Evolutionary conservation across 2,888 invertebrate genomes (phyloP), one percentile per base, ranked within the genome.

Genomic region (Drosophila pegasa): DNA sequence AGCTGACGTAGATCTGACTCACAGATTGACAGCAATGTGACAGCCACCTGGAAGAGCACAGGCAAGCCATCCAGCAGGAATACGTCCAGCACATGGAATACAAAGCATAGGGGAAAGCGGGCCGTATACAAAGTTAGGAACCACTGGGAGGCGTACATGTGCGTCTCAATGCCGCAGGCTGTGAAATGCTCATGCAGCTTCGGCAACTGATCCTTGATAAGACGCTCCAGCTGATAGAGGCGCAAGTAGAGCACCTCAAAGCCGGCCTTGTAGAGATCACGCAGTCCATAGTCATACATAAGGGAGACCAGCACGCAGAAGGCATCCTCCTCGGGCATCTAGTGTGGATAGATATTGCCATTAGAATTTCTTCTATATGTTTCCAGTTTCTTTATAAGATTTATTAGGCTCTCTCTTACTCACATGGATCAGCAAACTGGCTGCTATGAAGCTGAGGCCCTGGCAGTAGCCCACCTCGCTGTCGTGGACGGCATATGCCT

Each of bases 261-360:
- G 50, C 98, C 98, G 80, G 98, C 97, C 91, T 98, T 98, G 93
- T 99, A 99, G 48, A 99, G 94, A 92, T 99, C 98, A 35, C 99
- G 94, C 59, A 99, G 93, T 0, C 97, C 96, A 90, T 99, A 99
- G 63, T 98, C 97, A 92, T 97, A 99, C 99, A 99, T 99, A 22
- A 99, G 94, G 79, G 97, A 97, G 2, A 99, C 98, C 58, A 99
- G 93, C 16, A 99, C 96, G 91, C 98, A 98, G 92, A 99, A 99
- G 0, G 99, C 98, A 93, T 99, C 98, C 92, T 99, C 99, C 93
- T 99, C 99, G 0, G 99, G 99, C 99, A 99, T 99, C 98, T 99
- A 14, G 0, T 4, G 14, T 2, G 9, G 6, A 3, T 16, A 1
- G 2, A 20, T 4, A n/a, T 43, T n/a, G 5, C 2, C n/a, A 5